Conservation (phyloP, 2,888 invertebrate species). For the Pheosia gnoma region DNA sequence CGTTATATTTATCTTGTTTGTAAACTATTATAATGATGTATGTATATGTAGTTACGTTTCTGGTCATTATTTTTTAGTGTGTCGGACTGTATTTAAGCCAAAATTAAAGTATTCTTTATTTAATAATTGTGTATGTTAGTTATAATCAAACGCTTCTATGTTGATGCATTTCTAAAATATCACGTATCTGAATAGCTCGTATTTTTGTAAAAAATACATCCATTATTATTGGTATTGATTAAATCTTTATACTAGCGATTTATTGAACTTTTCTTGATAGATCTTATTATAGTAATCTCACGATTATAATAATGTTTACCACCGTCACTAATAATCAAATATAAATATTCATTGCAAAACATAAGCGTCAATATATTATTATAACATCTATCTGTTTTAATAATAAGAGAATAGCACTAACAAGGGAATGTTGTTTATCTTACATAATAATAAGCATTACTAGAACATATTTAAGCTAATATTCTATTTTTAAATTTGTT, state of each 20-base stretch:
- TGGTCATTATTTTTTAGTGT: conserved; percentile 8
- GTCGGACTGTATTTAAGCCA: neutral
- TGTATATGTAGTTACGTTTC: conserved; percentile 2
- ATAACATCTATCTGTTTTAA: too few relatives aligned
- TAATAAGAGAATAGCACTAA: neutral
- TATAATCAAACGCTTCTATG: neutral
- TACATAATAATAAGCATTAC: neutral
- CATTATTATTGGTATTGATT: too few relatives aligned
- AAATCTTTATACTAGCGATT: neutral
- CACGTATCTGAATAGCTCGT: neutral
- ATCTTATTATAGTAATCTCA: conserved; percentile 4
- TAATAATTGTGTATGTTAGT: neutral
- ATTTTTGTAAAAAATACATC: too few relatives aligned
- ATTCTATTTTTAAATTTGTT: neutral
- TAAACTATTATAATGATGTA: neutral
- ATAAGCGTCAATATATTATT: too few relatives aligned
- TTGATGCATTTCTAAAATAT: neutral
- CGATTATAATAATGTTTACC: neutral
- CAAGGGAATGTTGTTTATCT: neutral
- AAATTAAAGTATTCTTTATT: neutral
- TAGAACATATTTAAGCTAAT: neutral
- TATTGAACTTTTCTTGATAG: neutral
- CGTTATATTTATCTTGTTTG: conserved; percentile 2
- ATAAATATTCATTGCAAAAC: neutral
- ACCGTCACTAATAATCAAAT: neutral